phyloP scores from a whole-genome alignment of 53 echinoderm and acorn worm species.

The Crossaster papposus region DNA sequence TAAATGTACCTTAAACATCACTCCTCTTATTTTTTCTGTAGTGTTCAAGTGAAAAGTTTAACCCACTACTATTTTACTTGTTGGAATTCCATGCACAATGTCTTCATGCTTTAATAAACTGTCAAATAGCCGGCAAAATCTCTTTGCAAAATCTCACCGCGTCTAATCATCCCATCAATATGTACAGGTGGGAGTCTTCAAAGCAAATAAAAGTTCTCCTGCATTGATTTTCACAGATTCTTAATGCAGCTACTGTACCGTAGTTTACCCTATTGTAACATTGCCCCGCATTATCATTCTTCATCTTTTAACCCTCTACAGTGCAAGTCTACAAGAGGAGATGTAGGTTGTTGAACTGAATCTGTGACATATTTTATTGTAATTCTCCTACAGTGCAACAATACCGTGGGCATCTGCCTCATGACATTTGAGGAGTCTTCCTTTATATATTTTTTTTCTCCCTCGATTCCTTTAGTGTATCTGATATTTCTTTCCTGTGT shows the following conservation, averaged over 20 bases:
- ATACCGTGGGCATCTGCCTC: background rate
- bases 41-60: no score
- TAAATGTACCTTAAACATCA: no score
- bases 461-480: no score
- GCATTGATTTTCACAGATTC: background rate
- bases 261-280: background rate
- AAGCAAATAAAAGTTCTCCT: background rate
- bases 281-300: background rate
- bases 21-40: no score
- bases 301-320: background rate
- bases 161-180: background rate
- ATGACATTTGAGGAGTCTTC: background rate
- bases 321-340: background rate
- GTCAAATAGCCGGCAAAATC: background rate
- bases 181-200: conserved; percentile 27
- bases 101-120: no score
- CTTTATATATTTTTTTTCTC: background rate
- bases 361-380: conserved; percentile 6
- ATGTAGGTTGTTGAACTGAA: conserved; percentile 11
- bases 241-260: background rate
- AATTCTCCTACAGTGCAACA: conserved; percentile 1
- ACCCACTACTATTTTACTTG: no score
- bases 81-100: no score
- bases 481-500: conserved; percentile 4
- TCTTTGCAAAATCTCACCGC: background rate